Conservation (phyloP, 2,888 invertebrate species). For the Mylabris sibirica region DNA sequence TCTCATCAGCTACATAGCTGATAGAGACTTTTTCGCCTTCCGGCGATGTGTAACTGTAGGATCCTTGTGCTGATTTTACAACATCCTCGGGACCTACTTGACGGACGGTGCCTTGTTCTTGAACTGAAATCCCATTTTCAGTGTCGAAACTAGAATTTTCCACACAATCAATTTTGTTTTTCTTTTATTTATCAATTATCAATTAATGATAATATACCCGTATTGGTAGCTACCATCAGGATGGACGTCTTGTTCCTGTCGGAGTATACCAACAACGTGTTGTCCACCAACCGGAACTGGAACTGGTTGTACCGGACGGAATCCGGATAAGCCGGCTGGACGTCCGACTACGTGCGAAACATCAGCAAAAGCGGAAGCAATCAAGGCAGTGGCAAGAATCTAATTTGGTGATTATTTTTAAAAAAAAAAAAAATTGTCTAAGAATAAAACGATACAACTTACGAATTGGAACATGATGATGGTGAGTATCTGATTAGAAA, state of each 20-base stretch:
- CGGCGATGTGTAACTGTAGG: slow-evolving; percentile 42
- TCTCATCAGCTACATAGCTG: slow-evolving; percentile 47
- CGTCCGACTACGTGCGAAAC: slow-evolving; percentile 45
- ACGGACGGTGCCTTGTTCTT: slow-evolving; percentile 38
- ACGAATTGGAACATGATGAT: slow-evolving; percentile 27
- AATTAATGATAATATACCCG: slow-evolving; percentile 51
- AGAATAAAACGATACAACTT: slow-evolving; percentile 8
- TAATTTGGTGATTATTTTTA: slow-evolving; percentile 14
- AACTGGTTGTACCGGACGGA: background rate
- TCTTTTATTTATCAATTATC: background rate
- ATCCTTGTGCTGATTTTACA: slow-evolving; percentile 41
- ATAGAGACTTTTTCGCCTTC: slow-evolving; percentile 59
- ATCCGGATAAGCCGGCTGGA: background rate
- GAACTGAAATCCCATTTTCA: slow-evolving; percentile 65
- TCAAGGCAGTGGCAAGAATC: slow-evolving; percentile 21
- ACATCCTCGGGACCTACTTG: slow-evolving; percentile 59
- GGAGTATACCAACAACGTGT: slow-evolving; percentile 17
- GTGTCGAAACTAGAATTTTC: slow-evolving; percentile 63
- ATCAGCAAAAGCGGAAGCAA: slow-evolving; percentile 25
- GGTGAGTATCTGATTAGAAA: slow-evolving; percentile 20
- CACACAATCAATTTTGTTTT: background rate
- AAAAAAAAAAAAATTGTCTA: background rate
- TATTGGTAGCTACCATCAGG: slow-evolving; percentile 63
- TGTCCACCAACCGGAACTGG: background rate
- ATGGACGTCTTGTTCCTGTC: slow-evolving; percentile 55